Evolutionary conservation across 2,113 vertebrate genomes (phyloP), one percentile per base, ranked within the genome.

Genomic region (Scatophagus argus): DNA sequence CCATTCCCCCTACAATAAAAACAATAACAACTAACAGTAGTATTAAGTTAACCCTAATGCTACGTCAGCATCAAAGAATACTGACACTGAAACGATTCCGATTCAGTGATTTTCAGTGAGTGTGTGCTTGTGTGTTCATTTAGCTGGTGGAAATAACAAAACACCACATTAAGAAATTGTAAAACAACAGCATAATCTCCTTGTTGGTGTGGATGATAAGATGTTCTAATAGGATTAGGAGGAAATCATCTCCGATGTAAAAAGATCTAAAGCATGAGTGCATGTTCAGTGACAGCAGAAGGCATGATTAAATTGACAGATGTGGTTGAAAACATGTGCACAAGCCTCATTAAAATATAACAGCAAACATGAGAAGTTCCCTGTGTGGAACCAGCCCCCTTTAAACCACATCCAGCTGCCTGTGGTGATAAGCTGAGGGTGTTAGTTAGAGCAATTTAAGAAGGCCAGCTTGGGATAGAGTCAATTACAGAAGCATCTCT

Each of bases 201-300:
- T 58, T 70, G 74, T 58, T 56, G 61, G 38, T 73, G 74, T 29
- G 46, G 73, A 87, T 87, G 62, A 83, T 8, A 81, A 49, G 23
- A 78, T 17, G 77, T 17, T 66, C 85, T 84, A 77, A 87, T 3
- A 43, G 72, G 88, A 84, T 87, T 82, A 89, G 69, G 49, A 74
- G 72, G 77, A 82, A 77, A 89, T 87, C 81, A 86, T 54, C 59
- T 67, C 52, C 51, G 75, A 76, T 69, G 56, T 73, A 19, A 73
- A 70, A 59, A 65, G 73, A 63, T 61, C 14, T 58, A n/a, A 9
- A 16, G 63, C 6, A 3, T 3, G 55, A 72, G 31, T 27, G 25
- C 59, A 32, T 44, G 70, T 74, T 75, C 73, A 6, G 13, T 2
- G 32, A 74, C 43, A 65, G 69, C 62, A 81, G 65, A 72, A 41